These are phyloP conservation scores for Corythaixoides concolor DNA, from an alignment of 2,113 vertebrate species.

Conservation along the genomic window DNA sequence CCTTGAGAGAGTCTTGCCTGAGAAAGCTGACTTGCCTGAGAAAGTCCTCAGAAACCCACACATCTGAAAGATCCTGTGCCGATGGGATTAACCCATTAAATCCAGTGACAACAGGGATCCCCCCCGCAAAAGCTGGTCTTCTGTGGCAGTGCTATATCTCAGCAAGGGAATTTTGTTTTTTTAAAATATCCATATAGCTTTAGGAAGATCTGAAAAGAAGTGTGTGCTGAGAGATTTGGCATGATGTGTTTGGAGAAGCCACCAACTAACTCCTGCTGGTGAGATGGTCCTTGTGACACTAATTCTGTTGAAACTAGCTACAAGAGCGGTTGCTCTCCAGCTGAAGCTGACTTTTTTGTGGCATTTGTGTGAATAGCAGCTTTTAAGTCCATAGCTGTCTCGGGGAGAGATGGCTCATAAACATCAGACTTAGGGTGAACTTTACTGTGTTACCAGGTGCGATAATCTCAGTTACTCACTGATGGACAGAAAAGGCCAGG, in stretches of 20 bases:
- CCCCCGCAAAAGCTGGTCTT: not conserved
- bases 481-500: not conserved
- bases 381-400: not conserved
- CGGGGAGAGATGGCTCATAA: not conserved
- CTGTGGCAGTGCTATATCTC: not conserved
- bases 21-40: not conserved
- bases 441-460: not conserved
- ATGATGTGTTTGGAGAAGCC: not conserved
- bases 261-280: not conserved
- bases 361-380: not conserved
- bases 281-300: not conserved
- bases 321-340: not conserved
- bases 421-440: not conserved
- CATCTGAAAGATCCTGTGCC: not conserved
- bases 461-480: not conserved
- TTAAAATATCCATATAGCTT: not conserved
- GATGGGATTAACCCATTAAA: not conserved
- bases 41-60: not conserved
- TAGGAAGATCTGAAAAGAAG: not conserved
- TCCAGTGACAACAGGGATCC: not conserved
- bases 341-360: not conserved
- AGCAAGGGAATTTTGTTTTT: not conserved
- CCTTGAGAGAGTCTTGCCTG: not conserved
- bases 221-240: not conserved
- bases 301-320: not conserved